A percentile compares a stretch with the other conserved stretches of the same genome.
phyloP scores from a whole-genome alignment of 2,113 vertebrate species.

The Pomatorhinus ruficollis region DNA sequence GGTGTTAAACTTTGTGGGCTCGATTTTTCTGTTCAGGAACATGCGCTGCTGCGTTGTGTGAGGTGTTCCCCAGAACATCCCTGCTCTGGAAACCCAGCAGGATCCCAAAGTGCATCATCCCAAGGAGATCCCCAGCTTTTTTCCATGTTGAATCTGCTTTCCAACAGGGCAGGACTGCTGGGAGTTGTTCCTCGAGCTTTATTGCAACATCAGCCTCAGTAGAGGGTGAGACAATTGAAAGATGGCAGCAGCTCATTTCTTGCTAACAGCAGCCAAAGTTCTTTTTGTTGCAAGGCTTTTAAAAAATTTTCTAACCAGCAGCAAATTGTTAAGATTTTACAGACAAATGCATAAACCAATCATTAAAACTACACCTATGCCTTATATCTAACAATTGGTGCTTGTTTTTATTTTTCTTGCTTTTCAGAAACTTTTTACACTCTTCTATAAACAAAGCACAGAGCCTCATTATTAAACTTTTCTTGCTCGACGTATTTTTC shows the following conservation, averaged over 20 bases:
- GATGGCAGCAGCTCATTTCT: background rate
- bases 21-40: background rate
- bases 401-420: background rate
- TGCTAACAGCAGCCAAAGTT: background rate
- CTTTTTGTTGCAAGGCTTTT: background rate
- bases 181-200: background rate
- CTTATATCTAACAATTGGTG: background rate
- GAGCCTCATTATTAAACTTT: background rate
- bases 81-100: too few relatives aligned
- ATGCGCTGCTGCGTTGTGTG: background rate
- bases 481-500: background rate
- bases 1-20: background rate
- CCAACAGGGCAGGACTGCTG: background rate
- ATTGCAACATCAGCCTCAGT: background rate
- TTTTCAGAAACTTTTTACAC: background rate
- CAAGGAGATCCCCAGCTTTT: background rate
- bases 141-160: background rate
- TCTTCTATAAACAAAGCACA: background rate
- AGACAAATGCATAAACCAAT: background rate
- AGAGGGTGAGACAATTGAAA: background rate
- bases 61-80: background rate
- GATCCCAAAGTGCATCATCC: too few relatives aligned
- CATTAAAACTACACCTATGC: background rate
- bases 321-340: background rate
- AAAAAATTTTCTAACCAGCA: background rate